Percentiles rank a stretch among this genome's conserved stretches.
Evolutionary conservation across 2,888 invertebrate genomes (phyloP).

Genomic region (Drosophila pseudotakahashii): DNA sequence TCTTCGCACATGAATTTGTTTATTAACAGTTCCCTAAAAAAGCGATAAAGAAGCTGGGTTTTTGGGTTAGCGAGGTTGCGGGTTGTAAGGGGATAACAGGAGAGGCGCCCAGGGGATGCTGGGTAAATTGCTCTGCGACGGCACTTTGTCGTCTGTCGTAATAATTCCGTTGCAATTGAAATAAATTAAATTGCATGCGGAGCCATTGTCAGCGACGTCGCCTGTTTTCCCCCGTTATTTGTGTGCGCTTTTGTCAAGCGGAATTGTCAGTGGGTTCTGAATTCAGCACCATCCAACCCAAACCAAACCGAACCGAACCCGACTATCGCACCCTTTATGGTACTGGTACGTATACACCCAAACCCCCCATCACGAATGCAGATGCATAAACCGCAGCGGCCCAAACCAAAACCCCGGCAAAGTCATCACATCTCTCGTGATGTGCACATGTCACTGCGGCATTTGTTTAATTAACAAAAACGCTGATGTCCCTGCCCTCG

Average conservation of each 20-base stretch:
- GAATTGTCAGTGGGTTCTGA: constrained; percentile 29
- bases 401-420: constrained; percentile 63
- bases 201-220: constrained; percentile 56
- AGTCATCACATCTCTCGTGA: constrained; percentile 72
- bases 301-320: constrained; percentile 1
- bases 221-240: constrained; percentile 49
- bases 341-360: neutral
- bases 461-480: constrained; percentile 80
- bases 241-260: constrained; percentile 58
- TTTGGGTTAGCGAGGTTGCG: neutral
- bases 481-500: constrained; percentile 30
- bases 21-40: constrained; percentile 62
- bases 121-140: constrained; percentile 63
- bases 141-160: constrained; percentile 68
- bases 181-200: constrained; percentile 78
- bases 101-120: constrained; percentile 13
- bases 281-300: constrained; percentile 2
- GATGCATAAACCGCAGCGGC: constrained; percentile 70
- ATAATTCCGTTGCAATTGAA: constrained; percentile 77
- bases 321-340: constrained; percentile 9
- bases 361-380: constrained; percentile 46
- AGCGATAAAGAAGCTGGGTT: constrained; percentile 14
- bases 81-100: too few relatives aligned
- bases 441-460: constrained; percentile 79
- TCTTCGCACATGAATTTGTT: constrained; percentile 66